phyloP scores from a whole-genome alignment of 2,888 invertebrate genomes.

The Chloromyia formosa region DNA sequence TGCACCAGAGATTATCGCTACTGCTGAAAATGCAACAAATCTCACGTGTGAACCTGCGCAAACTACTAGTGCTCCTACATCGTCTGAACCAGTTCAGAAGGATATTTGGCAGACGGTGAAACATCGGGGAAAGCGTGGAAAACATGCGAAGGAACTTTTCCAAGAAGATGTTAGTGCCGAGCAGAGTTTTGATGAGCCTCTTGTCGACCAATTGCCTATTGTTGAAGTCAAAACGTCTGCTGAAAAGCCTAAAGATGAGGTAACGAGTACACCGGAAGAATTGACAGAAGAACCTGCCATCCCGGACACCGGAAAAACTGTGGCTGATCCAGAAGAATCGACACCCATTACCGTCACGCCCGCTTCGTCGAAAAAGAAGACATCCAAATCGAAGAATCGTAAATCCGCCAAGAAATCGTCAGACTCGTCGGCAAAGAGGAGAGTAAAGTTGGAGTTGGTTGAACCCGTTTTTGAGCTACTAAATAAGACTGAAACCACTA shows the following conservation, averaged over 20 bases:
- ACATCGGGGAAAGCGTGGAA: slow-evolving; percentile 46
- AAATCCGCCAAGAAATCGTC: slow-evolving; percentile 41
- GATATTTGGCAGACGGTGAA: slow-evolving; percentile 49
- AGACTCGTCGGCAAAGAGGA: slow-evolving; percentile 24
- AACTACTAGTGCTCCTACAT: background rate
- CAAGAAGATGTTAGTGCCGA: background rate
- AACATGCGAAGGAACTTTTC: slow-evolving; percentile 24
- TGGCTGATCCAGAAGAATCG: background rate
- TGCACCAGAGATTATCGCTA: no score
- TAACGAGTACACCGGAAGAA: background rate
- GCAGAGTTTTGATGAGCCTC: background rate
- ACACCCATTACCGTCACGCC: background rate
- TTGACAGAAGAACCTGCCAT: background rate
- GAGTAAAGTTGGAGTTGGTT: slow-evolving; percentile 31
- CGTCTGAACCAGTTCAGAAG: background rate
- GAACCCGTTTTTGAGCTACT: slow-evolving; percentile 15
- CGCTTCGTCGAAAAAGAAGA: slow-evolving; percentile 18
- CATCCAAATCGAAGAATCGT: slow-evolving; percentile 31
- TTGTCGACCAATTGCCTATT: background rate
- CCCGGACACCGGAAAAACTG: background rate
- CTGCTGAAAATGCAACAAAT: no score
- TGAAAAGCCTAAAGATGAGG: background rate
- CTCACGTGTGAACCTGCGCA: no score
- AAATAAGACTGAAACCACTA: slow-evolving; percentile 40
- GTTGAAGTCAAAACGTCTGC: background rate